Percentiles rank a stretch among this genome's conserved stretches.
Conservation (phyloP, 1,140 invertebrate species). For the Drosophila arizonae region DNA sequence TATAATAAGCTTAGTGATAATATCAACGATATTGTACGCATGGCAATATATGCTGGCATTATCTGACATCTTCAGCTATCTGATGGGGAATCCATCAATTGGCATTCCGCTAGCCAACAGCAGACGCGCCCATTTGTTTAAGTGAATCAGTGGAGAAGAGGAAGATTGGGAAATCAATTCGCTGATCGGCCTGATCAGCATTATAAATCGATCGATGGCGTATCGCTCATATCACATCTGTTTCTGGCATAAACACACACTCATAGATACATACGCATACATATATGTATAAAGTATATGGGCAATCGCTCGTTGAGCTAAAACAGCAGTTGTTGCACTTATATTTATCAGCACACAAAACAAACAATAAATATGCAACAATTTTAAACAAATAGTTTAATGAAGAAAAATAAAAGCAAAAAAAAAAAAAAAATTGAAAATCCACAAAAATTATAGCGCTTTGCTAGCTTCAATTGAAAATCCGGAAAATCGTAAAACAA, state of each 20-base stretch:
- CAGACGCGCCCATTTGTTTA: conserved; percentile 12
- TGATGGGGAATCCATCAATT: conserved; percentile 2
- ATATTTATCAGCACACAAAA: conserved; percentile 24
- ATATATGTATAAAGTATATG: background rate
- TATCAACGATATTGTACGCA: conserved; percentile 3
- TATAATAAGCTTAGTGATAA: background rate
- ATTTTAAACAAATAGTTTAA: conserved; percentile 11
- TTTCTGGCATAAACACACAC: conserved; percentile 9
- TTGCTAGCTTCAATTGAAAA: conserved; percentile 1
- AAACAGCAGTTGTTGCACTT: conserved; percentile 37
- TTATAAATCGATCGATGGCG: conserved; percentile 43
- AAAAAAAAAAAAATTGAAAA: background rate
- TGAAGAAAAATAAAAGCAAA: background rate
- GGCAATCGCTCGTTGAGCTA: conserved; percentile 30
- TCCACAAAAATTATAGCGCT: background rate
- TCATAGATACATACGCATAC: background rate
- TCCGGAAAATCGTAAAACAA: conserved; percentile 35
- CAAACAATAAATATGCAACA: conserved; percentile 32
- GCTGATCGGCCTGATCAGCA: conserved; percentile 14
- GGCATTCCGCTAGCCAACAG: background rate
- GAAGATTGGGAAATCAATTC: background rate
- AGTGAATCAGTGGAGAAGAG: conserved; percentile 8
- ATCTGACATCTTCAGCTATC: conserved; percentile 19
- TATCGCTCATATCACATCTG: conserved; percentile 17
- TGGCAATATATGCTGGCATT: conserved; percentile 11